A percentile compares a stretch with the other conserved stretches of the same genome.
These are phyloP conservation scores for Phyllostomus hastatus DNA, from an alignment of 2,113 vertebrate species.

Conservation along the genomic window DNA sequence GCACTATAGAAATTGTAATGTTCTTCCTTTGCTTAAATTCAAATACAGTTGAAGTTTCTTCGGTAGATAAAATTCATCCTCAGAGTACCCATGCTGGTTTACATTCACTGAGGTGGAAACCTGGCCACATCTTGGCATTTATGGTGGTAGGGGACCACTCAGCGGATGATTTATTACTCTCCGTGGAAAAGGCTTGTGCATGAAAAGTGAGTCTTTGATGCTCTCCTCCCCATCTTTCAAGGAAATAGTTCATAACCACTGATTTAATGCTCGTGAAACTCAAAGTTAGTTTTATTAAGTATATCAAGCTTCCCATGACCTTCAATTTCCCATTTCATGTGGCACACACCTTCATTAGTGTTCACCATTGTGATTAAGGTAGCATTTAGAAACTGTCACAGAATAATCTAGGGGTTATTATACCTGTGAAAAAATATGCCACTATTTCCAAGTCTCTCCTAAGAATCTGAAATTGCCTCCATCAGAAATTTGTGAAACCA, in stretches of 20 bases:
- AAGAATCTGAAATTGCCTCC: background rate
- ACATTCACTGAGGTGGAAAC: conserved; percentile 59
- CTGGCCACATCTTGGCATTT: conserved; percentile 70
- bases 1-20: background rate
- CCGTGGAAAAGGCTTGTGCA: conserved; percentile 52
- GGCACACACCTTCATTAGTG: conserved; percentile 59
- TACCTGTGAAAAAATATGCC: background rate
- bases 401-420: conserved; percentile 40
- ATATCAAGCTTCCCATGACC: conserved; percentile 47
- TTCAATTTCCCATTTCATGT: conserved; percentile 73
- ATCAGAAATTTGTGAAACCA: conserved; percentile 18
- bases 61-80: background rate
- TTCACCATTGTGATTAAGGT: conserved; percentile 64
- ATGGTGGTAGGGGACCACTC: conserved; percentile 59
- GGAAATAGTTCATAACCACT: conserved; percentile 57
- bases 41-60: background rate
- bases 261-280: conserved; percentile 51
- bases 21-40: background rate
- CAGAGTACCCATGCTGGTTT: background rate
- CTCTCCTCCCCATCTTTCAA: conserved; percentile 39
- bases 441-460: background rate
- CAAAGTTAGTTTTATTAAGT: conserved; percentile 61
- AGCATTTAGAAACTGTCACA: conserved; percentile 49
- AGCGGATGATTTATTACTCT: conserved; percentile 49
- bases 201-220: conserved; percentile 41